These are phyloP conservation scores for Hirtodrosophila trivittata DNA, from an alignment of 2,888 invertebrate species.

Conservation along the genomic window DNA sequence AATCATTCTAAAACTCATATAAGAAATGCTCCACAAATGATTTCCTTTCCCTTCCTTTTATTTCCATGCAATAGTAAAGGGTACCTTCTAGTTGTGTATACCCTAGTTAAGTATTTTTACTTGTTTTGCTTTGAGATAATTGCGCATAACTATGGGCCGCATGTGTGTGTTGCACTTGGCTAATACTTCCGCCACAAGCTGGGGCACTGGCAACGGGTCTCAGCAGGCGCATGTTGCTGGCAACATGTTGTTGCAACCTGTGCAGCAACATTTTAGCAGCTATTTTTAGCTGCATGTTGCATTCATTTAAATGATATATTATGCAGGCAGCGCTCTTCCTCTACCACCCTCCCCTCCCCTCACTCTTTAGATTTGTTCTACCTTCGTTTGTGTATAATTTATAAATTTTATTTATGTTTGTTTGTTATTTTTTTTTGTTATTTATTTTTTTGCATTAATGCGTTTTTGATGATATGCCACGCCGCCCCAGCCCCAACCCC, in stretches of 20 bases:
- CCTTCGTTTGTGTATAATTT: constrained; percentile 44
- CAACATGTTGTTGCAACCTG: constrained; percentile 64
- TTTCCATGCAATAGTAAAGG: constrained; percentile 3
- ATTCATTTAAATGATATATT: constrained; percentile 77
- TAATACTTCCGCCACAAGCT: constrained; percentile 67
- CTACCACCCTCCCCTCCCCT: constrained; percentile 5
- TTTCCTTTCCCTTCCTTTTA: too few relatives aligned
- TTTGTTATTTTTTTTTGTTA: constrained; percentile 18
- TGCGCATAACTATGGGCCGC: constrained; percentile 51
- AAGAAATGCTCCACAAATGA: too few relatives aligned
- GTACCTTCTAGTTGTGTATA: constrained; percentile 1
- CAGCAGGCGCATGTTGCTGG: constrained; percentile 46
- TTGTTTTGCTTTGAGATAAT: constrained; percentile 50
- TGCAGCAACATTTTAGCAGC: constrained; percentile 68
- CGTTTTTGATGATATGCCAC: constrained; percentile 30
- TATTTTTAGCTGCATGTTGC: constrained; percentile 68
- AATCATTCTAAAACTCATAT: too few relatives aligned
- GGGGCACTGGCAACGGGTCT: constrained; percentile 1
- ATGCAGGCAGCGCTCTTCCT: constrained; percentile 44
- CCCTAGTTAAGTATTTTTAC: background rate
- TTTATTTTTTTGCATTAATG: constrained; percentile 34
- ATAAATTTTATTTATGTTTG: constrained; percentile 17
- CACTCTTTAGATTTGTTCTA: constrained; percentile 10
- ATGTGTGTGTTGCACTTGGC: constrained; percentile 47
- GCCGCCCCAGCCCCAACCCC: background rate